Base-by-base conservation (phyloP, 2,797 vertebrate genomes). In the Fistularia commersonii region DNA sequence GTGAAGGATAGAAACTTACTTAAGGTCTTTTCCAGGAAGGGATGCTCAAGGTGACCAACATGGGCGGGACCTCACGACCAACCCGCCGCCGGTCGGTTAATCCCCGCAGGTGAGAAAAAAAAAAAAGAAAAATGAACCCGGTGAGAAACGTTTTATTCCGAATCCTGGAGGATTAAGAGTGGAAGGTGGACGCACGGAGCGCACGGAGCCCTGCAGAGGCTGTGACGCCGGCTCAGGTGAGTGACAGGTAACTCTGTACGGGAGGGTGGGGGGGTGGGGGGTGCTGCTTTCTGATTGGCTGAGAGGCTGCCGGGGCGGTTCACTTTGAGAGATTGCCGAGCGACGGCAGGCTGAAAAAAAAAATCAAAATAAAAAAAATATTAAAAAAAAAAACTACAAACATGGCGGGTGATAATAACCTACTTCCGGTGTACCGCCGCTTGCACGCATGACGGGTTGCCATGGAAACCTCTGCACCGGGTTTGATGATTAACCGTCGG, bases 221-320 rank as follows among this genome's bases (percentile, higher is more conserved):
- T 54, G 53, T 13, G 49, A 8, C n/a, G 56, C 41, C 12, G 47
- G 52, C 51, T 49, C 66, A 72, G 69, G 46, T 58, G 74, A 73
- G 65, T 54, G 76, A 82, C 76, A 80, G 80, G 88, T 89, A 88
- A 88, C 70, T 55, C 58, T 51, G 85, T 11, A 81, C 54, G 61
- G 11, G 32, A 4, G 66, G 77, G 88, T 87, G 43, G 84, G 85
- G 71, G n/a, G n/a, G n/a, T n/a, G n/a, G n/a, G n/a, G n/a, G n/a
- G n/a, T n/a, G n/a, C n/a, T n/a, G n/a, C n/a, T n/a, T n/a, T n/a
- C n/a, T n/a, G 77, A 76, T 63, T 10, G 39, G 8, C 3, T 3
- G 33, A 56, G 45, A 50, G 48, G 23, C 54, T 1, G 12, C 12
- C 5, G 34, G 9, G 32, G 44, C 31, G 10, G 38, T 40, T 40